Conservation (phyloP, 64 coral and sea anemone genomes). For the Catalaphyllia jardinei region DNA sequence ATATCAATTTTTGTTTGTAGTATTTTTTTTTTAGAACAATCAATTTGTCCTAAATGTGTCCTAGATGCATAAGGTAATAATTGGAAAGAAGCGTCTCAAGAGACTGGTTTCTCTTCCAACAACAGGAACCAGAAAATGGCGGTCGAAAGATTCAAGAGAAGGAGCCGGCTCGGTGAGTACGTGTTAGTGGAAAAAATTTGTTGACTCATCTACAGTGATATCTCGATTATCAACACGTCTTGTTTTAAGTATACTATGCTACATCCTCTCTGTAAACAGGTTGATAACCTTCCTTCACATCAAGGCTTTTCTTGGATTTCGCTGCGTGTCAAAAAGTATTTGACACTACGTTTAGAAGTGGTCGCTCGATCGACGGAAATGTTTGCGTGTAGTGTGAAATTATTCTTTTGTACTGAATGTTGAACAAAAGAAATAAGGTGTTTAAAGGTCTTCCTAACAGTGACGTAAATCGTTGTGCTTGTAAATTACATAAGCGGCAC, state of each 20-base stretch:
- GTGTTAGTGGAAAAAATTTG: background rate
- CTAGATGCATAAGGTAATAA: constrained; percentile 88
- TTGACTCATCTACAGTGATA: background rate
- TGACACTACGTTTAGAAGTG: background rate
- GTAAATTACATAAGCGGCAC: background rate
- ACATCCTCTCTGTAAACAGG: background rate
- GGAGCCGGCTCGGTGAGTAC: constrained; percentile 81
- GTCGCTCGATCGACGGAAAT: background rate
- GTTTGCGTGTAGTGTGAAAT: background rate
- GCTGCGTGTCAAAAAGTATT: background rate
- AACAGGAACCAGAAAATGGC: constrained; percentile 84
- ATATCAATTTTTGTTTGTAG: background rate
- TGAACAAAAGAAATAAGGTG: background rate
- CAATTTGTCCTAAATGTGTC: constrained; percentile 49
- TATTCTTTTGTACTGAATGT: background rate
- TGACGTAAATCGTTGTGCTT: too few relatives aligned
- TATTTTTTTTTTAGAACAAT: background rate
- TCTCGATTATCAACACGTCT: background rate
- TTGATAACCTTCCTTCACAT: background rate
- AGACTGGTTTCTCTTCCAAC: constrained; percentile 82
- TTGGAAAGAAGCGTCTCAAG: constrained; percentile 85
- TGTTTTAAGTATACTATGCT: background rate
- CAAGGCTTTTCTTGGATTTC: background rate
- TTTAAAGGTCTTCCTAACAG: too few relatives aligned
- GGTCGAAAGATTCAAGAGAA: constrained; percentile 66